Base-by-base conservation (phyloP, 2,888 invertebrate genomes). In the Electrophaes corylata region DNA sequence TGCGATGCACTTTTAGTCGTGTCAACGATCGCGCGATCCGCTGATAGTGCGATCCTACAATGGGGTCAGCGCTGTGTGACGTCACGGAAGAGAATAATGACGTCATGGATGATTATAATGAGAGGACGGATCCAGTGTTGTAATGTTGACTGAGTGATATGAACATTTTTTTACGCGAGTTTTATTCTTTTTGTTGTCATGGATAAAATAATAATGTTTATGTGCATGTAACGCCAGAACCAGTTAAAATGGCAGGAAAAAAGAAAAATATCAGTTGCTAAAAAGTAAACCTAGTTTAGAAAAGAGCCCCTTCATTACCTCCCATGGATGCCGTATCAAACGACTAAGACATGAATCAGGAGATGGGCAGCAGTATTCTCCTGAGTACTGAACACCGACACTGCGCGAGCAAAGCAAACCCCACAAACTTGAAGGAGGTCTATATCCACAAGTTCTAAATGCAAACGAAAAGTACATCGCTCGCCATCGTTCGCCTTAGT, bases 51-150 rank as follows among this genome's bases (percentile, higher is more conserved):
- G n/a, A 33, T 23, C n/a, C 53, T 14, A 41, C 47, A 53, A 53
- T 52, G 43, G 57, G 57, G 57, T 52, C 57, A 47, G 41, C 49
- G 49, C 19, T 50, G 54, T 54, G 54, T 50, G 41, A 41, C 54
- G 54, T 46, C 59, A 46, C 23, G 49, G 33, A 49, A 49, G 44
- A 54, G 39, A 33, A 53, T 58, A 58, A 53, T 54, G 53, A 46
- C 58, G 58, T 49, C 53, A 53, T 43, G 39, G 41, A 47, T 50
- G 11, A 50, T 33, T 23, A 33, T 47, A 47, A 47, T 51, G 51
- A 51, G 26, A 8, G 37, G 37, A 10, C 45, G 20, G 31, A 40
- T 40, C 40, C 20, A 31, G 40, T 19, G 29, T 31, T 29, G 10
- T 29, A 29, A 29, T 29, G 26, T 29, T 29, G 26, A 26, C 8